Conservation (phyloP, 2,113 vertebrate genomes). For the Burhinus oedicnemus region DNA sequence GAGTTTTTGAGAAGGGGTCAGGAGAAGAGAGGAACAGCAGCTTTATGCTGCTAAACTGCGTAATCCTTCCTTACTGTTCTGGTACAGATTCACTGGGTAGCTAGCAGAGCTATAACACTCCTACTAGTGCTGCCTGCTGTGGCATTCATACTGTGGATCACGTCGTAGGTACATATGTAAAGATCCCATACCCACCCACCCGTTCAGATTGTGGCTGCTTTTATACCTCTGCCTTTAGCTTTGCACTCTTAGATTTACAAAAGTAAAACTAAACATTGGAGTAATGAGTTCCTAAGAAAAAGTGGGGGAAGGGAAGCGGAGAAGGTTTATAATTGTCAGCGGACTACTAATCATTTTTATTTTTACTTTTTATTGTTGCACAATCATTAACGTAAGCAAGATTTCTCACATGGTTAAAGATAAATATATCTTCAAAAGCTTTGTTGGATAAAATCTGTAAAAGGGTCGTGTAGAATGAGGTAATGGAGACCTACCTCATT, state of each 20-base stretch:
- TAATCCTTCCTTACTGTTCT: background rate
- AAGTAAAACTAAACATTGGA: conserved; percentile 45
- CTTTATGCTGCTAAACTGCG: background rate
- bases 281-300: conserved; percentile 3
- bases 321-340: background rate
- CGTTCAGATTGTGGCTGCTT: background rate
- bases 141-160: background rate
- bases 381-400: conserved; percentile 32
- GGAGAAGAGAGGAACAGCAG: background rate
- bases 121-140: background rate
- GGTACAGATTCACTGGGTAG: background rate
- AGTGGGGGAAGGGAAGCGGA: background rate
- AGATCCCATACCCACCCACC: background rate
- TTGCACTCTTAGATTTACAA: background rate
- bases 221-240: conserved; percentile 6
- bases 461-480: conserved; percentile 30
- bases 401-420: conserved; percentile 51
- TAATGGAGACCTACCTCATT: conserved; percentile 54
- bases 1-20: background rate
- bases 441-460: conserved; percentile 32
- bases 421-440: conserved; percentile 44
- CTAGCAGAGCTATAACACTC: background rate
- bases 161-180: background rate
- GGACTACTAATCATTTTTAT: conserved; percentile 42
- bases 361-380: conserved; percentile 52